Conservation (phyloP, 1,140 invertebrate genomes). For the Battus philenor region DNA sequence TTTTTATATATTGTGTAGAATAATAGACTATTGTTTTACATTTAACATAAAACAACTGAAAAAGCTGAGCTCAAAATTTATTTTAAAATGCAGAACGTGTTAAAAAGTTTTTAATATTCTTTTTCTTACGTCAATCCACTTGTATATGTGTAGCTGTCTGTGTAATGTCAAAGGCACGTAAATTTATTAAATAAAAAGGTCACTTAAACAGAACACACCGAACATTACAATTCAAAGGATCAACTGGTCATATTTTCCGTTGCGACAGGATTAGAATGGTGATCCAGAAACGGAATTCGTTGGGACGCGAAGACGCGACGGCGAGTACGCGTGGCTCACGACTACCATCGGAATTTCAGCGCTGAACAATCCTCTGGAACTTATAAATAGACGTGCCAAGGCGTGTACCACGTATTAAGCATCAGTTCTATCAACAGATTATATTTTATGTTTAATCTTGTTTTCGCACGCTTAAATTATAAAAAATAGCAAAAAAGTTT, state of each 20-base stretch:
- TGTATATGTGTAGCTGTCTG: constrained; percentile 21
- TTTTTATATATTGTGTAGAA: background rate
- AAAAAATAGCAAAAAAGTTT: too few species aligned
- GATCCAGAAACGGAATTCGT: constrained; percentile 4
- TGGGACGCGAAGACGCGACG: constrained; percentile 24
- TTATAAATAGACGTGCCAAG: constrained; percentile 56
- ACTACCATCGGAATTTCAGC: constrained; percentile 62
- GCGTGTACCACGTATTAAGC: constrained; percentile 6
- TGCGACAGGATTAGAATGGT: background rate
- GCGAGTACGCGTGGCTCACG: constrained; percentile 42
- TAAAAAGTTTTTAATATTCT: background rate
- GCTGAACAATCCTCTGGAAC: constrained; percentile 60
- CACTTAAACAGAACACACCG: constrained; percentile 44
- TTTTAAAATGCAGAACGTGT: background rate
- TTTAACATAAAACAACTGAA: background rate
- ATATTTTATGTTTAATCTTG: constrained; percentile 4
- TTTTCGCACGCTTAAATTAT: background rate
- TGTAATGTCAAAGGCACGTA: constrained; percentile 20
- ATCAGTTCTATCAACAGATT: constrained; percentile 6
- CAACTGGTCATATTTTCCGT: constrained; percentile 36
- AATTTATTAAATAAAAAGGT: constrained; percentile 27
- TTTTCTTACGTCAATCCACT: constrained; percentile 12
- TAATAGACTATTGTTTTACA: background rate
- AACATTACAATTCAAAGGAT: constrained; percentile 25
- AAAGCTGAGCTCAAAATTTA: too few species aligned